Base-by-base conservation (phyloP, 2,888 invertebrate species). In the Drosophila peninsularis region DNA sequence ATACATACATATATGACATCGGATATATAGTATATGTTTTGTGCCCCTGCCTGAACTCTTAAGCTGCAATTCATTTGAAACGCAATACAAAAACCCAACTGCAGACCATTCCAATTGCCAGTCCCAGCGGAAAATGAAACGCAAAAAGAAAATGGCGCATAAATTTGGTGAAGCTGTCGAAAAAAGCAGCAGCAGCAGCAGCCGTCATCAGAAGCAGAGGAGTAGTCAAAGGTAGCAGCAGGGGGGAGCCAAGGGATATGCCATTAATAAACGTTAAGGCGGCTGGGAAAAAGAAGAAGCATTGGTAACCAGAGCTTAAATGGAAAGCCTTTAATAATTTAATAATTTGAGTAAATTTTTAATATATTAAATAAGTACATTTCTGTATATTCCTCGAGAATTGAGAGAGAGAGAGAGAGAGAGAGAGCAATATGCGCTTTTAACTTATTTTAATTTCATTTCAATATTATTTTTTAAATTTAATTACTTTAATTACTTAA, bases 111-210 rank as follows among this genome's bases (percentile, higher is more conserved):
- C 36, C 56, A 54, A 44, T 32, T 62, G 13, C 32, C 62, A 11
- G 13, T 19, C 32, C 47, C 41, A 34, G 24, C 36, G 45, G 60
- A 53, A 53, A 53, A 57, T 53, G 44, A 39, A 67, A 42, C 56
- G 53, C 34, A 42, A 19, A 52, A 66, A 52, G 70, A 79, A 80
- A 71, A 68, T 58, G 44, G 55, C 75, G 60, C 81, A 81, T 75
- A 79, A 70, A 81, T 78, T 80, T 75, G 17, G 50, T 62, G 49
- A 66, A 67, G 36, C 62, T 47, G 71, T 77, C 61, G 61, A 68
- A 73, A 75, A 74, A 77, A 30, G 30, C 9, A 9, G 30, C 30
- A 30, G 30, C 47, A 32, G 39, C 63, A 49, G 52, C 64, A 64
- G 41, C 62, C 64, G 72, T 65, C 75, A 69, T 30, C 47, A 19